These are phyloP conservation scores for Spilogale gracilis DNA, from an alignment of 2,113 vertebrate species.

Conservation along the genomic window DNA sequence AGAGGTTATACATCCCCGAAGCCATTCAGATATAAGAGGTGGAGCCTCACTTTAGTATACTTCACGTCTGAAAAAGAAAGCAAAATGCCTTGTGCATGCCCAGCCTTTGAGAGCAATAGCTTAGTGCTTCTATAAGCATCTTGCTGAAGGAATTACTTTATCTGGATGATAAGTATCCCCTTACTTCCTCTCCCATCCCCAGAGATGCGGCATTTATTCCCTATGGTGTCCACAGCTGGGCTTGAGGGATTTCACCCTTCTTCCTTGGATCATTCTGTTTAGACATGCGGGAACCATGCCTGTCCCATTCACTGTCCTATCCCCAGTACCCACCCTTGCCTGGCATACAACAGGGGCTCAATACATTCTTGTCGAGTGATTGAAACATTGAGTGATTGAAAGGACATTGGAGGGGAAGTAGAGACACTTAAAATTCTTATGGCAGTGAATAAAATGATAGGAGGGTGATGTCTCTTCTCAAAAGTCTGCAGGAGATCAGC, in stretches of 20 bases:
- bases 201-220: background rate
- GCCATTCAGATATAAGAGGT: background rate
- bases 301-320: background rate
- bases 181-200: background rate
- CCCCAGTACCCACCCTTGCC: background rate
- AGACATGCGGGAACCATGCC: background rate
- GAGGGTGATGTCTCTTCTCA: background rate
- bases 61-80: background rate
- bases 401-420: background rate
- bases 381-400: background rate
- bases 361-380: background rate
- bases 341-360: background rate
- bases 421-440: background rate
- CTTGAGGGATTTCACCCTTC: background rate
- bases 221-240: background rate
- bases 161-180: background rate
- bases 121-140: background rate
- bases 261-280: background rate
- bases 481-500: background rate
- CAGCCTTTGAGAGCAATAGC: background rate
- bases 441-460: background rate
- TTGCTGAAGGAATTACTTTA: background rate
- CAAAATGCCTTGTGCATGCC: background rate
- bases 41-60: background rate
- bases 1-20: fast-evolving